A percentile compares a stretch with the other conserved stretches of the same genome.
phyloP scores from a whole-genome alignment of 2,888 invertebrate species.

The Ellobium chinense region DNA sequence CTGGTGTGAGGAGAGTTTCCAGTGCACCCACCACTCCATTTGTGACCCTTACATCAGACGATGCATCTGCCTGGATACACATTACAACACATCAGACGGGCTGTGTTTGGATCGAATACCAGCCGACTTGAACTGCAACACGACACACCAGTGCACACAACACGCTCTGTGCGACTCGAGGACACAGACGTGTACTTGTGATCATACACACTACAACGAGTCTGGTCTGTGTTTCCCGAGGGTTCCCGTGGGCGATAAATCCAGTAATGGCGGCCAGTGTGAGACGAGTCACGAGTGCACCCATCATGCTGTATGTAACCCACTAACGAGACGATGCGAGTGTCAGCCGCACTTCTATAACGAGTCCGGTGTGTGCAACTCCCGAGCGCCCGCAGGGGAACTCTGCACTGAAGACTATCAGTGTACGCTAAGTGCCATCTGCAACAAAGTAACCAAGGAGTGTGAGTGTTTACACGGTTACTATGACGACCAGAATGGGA shows the following conservation, averaged over 20 bases:
- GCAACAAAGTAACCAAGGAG: constrained; percentile 23
- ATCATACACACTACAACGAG: constrained; percentile 4
- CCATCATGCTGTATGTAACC: constrained; percentile 41
- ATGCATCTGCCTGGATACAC: constrained; percentile 38
- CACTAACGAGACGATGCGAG: constrained; percentile 36
- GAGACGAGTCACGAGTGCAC: constrained; percentile 40
- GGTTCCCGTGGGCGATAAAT: constrained; percentile 6
- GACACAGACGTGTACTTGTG: constrained; percentile 8
- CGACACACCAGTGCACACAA: constrained; percentile 35
- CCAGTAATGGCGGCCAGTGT: constrained; percentile 3
- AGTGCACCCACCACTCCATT: constrained; percentile 41
- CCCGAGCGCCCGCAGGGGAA: constrained; percentile 20
- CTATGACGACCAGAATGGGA: constrained; percentile 31
- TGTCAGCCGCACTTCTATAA: constrained; percentile 45
- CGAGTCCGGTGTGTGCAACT: constrained; percentile 31
- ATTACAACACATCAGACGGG: constrained; percentile 42
- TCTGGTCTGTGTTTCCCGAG: not conserved
- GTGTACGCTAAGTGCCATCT: constrained; percentile 42
- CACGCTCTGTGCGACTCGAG: constrained; percentile 36
- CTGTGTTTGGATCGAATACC: not conserved
- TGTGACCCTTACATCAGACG: constrained; percentile 40
- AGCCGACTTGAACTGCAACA: not conserved
- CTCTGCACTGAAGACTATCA: constrained; percentile 36
- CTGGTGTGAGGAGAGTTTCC: constrained; percentile 28
- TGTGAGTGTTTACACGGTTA: constrained; percentile 44